These are phyloP conservation scores for Petrocephalus microphthalmus DNA, from an alignment of 2,113 vertebrate species.

Conservation along the genomic window DNA sequence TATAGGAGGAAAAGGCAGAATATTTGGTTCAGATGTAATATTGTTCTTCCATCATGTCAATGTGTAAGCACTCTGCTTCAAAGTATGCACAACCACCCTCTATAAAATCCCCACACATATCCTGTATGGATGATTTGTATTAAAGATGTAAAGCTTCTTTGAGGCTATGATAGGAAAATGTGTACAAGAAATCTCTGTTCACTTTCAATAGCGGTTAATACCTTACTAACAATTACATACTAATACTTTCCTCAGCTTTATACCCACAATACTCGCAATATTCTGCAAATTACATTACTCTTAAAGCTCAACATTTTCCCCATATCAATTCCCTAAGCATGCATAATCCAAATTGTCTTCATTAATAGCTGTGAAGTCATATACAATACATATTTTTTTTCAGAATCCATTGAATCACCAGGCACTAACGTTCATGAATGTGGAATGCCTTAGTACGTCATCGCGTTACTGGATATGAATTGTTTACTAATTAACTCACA, in stretches of 20 bases:
- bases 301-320: not conserved
- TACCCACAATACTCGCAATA: not conserved
- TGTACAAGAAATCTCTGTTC: not conserved
- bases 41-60: not conserved
- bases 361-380: not conserved
- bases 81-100: not conserved
- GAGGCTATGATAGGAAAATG: not conserved
- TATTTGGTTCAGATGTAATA: not conserved
- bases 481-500: conserved; percentile 15
- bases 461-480: not conserved
- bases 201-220: not conserved
- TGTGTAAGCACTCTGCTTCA: not conserved
- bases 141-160: not conserved
- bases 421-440: not conserved
- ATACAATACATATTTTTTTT: not conserved
- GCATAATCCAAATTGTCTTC: not conserved
- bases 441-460: not conserved
- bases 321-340: not conserved
- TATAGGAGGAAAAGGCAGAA: not conserved
- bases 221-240: not conserved
- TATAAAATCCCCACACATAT: not conserved
- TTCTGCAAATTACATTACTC: not conserved
- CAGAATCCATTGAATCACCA: not conserved
- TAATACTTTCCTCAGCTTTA: not conserved
- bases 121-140: not conserved